Evolutionary conservation across 2,888 invertebrate genomes (phyloP).

Genomic region (Scelioninae gen. 1): DNA sequence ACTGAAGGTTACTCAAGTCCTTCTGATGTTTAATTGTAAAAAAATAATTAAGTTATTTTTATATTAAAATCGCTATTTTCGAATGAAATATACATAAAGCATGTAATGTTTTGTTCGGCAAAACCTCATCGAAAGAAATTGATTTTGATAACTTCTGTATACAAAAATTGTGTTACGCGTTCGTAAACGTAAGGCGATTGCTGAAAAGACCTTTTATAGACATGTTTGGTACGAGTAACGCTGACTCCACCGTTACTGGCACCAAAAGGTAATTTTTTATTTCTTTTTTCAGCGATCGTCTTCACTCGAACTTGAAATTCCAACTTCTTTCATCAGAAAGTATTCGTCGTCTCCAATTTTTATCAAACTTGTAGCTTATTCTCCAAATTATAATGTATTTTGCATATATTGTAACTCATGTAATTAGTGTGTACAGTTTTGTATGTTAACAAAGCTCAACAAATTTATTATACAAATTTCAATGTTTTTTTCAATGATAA

Average conservation of each 20-base stretch:
- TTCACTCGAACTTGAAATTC: conserved; percentile 22
- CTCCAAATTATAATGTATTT: conserved; percentile 61
- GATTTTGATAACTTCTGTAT: conserved; percentile 10
- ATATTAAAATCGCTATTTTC: conserved; percentile 44
- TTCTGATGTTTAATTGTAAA: neutral
- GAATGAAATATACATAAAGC: conserved; percentile 10
- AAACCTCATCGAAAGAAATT: conserved; percentile 4
- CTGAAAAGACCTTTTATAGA: conserved; percentile 4
- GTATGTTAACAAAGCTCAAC: conserved; percentile 70
- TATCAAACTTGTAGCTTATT: conserved; percentile 48
- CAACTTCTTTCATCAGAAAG: conserved; percentile 31
- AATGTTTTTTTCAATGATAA: conserved; percentile 64
- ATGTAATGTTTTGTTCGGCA: neutral
- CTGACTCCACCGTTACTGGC: conserved; percentile 4
- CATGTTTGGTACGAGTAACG: neutral
- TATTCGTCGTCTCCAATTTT: conserved; percentile 50
- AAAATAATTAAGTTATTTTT: conserved; percentile 42
- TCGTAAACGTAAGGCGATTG: conserved; percentile 21
- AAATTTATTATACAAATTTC: conserved; percentile 65
- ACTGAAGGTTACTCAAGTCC: neutral
- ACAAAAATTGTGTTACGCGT: conserved; percentile 5
- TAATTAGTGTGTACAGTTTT: conserved; percentile 69
- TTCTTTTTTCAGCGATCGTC: conserved; percentile 18
- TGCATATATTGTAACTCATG: conserved; percentile 63
- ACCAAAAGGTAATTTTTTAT: neutral